Conservation (phyloP, 2,888 invertebrate genomes). For the Ophion ellenae region DNA sequence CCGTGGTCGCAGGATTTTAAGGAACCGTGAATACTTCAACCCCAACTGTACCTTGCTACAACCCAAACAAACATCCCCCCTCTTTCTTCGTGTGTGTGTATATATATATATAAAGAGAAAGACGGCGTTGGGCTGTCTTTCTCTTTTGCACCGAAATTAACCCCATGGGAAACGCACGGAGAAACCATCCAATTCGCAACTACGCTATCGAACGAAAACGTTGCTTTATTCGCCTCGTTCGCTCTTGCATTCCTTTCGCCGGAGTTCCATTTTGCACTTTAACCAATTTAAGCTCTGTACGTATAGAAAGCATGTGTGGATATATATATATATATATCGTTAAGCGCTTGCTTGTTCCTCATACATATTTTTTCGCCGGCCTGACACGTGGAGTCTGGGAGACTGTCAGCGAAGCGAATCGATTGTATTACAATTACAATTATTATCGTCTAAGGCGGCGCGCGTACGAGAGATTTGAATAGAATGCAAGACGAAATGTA, state of each 20-base stretch:
- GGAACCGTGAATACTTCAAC: slow-evolving; percentile 82
- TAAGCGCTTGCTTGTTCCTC: no score
- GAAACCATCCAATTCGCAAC: slow-evolving; percentile 69
- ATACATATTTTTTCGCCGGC: no score
- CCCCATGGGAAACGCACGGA: slow-evolving; percentile 76
- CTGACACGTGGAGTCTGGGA: no score
- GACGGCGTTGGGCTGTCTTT: not conserved
- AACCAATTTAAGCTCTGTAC: slow-evolving; percentile 14
- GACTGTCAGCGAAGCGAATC: no score
- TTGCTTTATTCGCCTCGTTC: slow-evolving; percentile 34
- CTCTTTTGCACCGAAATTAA: slow-evolving; percentile 77
- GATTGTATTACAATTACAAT: no score
- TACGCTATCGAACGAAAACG: slow-evolving; percentile 45
- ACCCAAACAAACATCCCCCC: not conserved
- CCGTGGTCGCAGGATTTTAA: slow-evolving; percentile 80
- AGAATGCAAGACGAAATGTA: no score
- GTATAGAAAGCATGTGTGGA: no score
- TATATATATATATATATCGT: no score
- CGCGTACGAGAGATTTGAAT: no score
- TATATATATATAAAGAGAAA: not conserved
- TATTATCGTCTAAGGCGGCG: no score
- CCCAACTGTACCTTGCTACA: slow-evolving; percentile 60
- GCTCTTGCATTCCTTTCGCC: slow-evolving; percentile 2
- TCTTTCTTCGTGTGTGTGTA: not conserved
- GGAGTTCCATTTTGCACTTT: slow-evolving; percentile 2